phyloP scores from a whole-genome alignment of 2,888 invertebrate genomes.

The Xiphydria camelus region DNA sequence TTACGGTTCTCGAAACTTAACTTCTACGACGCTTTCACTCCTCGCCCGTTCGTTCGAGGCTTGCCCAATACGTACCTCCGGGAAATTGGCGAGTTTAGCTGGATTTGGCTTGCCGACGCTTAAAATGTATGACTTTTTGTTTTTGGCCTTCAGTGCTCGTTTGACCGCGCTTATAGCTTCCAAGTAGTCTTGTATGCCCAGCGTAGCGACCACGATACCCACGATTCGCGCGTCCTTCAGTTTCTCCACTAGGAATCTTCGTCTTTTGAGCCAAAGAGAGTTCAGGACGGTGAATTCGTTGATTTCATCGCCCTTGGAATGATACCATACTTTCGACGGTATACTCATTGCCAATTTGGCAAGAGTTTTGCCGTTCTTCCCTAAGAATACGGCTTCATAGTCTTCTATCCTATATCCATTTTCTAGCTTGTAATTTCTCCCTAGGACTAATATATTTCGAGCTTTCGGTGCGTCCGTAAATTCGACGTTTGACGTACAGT shows the following conservation, averaged over 20 bases:
- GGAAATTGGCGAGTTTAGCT: constrained; percentile 93
- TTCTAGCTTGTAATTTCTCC: constrained; percentile 42
- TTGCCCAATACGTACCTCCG: constrained; percentile 69
- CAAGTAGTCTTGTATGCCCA: constrained; percentile 80
- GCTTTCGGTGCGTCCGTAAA: constrained; percentile 27
- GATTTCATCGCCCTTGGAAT: constrained; percentile 56
- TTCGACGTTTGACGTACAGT: constrained; percentile 39
- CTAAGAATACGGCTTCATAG: constrained; percentile 69
- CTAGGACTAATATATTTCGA: constrained; percentile 31
- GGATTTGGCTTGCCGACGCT: constrained; percentile 94
- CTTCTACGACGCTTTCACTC: too few species aligned
- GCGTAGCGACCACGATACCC: constrained; percentile 89
- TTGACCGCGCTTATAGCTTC: constrained; percentile 76
- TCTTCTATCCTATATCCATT: constrained; percentile 53
- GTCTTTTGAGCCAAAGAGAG: constrained; percentile 72
- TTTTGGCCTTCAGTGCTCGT: constrained; percentile 67
- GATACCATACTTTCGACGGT: constrained; percentile 64
- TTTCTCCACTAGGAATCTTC: constrained; percentile 85
- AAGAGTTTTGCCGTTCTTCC: constrained; percentile 67
- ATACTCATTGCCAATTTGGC: constrained; percentile 64
- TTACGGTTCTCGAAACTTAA: too few species aligned
- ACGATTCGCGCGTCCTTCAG: constrained; percentile 86
- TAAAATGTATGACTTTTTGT: constrained; percentile 88
- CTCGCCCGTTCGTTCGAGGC: too few species aligned
- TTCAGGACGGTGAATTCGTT: constrained; percentile 54